Conservation (phyloP, 2,888 invertebrate species). For the Zygaena filipendulae region DNA sequence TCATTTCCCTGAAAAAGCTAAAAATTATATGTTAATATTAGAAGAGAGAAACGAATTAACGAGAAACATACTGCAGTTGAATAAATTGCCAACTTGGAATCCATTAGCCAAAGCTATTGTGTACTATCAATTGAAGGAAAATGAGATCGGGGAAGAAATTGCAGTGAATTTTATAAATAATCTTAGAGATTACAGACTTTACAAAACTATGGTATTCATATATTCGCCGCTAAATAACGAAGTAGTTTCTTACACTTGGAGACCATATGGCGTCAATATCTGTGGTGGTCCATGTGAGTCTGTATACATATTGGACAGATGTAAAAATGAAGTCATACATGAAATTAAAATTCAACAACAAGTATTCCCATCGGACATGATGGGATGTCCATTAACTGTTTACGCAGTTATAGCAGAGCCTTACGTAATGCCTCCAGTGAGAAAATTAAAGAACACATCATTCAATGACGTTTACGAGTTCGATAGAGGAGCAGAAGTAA, state of each 20-base stretch:
- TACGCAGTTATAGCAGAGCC: slow-evolving; percentile 55
- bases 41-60: slow-evolving; percentile 53
- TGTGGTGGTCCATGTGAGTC: slow-evolving; percentile 49
- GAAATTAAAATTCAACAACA: slow-evolving; percentile 34
- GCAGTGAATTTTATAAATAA: slow-evolving; percentile 50
- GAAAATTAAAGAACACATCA: slow-evolving; percentile 26
- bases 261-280: slow-evolving; percentile 46
- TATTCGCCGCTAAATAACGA: slow-evolving; percentile 32
- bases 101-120: slow-evolving; percentile 58
- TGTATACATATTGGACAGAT: slow-evolving; percentile 48
- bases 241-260: slow-evolving; percentile 54
- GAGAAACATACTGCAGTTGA: slow-evolving; percentile 53
- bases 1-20: slow-evolving; percentile 63
- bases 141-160: slow-evolving; percentile 31
- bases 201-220: slow-evolving; percentile 50
- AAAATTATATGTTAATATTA: slow-evolving; percentile 64
- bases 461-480: slow-evolving; percentile 46
- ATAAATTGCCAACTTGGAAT: slow-evolving; percentile 61
- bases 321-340: slow-evolving; percentile 33
- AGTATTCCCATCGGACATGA: slow-evolving; percentile 49
- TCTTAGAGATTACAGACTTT: slow-evolving; percentile 41
- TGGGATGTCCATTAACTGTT: slow-evolving; percentile 49
- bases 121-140: slow-evolving; percentile 39
- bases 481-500: slow-evolving; percentile 50
- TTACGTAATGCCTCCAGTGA: slow-evolving; percentile 50